phyloP scores from a whole-genome alignment of 2,888 invertebrate species.

The Hartigia nigra region DNA sequence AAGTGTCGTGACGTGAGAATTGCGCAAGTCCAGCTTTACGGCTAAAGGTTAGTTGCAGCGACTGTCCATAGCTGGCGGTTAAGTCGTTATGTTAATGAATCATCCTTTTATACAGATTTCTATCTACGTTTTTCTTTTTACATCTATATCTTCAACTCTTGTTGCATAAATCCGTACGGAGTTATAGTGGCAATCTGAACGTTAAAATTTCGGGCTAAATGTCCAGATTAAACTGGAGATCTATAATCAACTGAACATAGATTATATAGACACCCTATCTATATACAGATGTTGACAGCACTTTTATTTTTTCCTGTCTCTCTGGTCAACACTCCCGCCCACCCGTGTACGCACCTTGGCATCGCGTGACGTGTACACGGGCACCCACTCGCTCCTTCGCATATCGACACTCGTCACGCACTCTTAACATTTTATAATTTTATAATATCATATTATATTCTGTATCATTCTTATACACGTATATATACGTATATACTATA shows the following conservation, averaged over 20 bases:
- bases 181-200: neutral
- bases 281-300: neutral
- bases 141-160: neutral
- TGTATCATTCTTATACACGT: neutral
- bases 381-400: neutral
- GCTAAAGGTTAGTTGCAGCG: neutral
- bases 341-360: neutral
- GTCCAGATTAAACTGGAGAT: neutral
- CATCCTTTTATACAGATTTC: neutral
- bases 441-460: neutral
- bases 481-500: neutral
- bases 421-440: neutral
- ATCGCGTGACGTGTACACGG: neutral
- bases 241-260: neutral
- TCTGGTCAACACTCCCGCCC: too few species aligned
- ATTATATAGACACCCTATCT: neutral
- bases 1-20: neutral
- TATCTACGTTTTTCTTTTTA: neutral
- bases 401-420: neutral
- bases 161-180: neutral
- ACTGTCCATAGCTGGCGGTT: neutral
- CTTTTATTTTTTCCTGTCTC: too few species aligned
- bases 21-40: neutral
- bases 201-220: neutral
- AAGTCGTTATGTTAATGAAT: neutral